Evolutionary conservation across 2,888 invertebrate genomes (phyloP).

Genomic region (Euproctis similis): DNA sequence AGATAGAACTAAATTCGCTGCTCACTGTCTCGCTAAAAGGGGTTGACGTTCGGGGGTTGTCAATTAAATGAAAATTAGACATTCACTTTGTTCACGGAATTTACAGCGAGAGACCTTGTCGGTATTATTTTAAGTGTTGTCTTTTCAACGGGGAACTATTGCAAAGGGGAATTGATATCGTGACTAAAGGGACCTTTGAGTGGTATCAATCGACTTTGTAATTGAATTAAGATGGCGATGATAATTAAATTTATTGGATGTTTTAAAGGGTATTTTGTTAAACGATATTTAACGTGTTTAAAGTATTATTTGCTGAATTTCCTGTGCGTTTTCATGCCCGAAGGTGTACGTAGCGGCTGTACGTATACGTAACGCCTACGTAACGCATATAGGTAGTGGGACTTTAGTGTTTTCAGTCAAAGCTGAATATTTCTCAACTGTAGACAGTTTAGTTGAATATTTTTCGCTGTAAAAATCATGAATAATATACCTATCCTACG

Average conservation of each 20-base stretch:
- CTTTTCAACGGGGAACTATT: constrained; percentile 7
- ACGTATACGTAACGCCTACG: no score
- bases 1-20: constrained; percentile 9
- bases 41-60: constrained; percentile 22
- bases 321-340: no score
- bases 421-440: no score
- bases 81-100: constrained; percentile 26
- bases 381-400: no score
- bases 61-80: constrained; percentile 28
- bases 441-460: no score
- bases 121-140: constrained; percentile 17
- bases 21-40: constrained; percentile 18
- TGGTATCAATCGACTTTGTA: constrained; percentile 11
- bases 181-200: constrained; percentile 6
- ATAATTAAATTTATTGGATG: constrained; percentile 17
- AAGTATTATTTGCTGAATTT: no score
- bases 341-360: no score
- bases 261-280: constrained; percentile 11
- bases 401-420: no score
- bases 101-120: constrained; percentile 10
- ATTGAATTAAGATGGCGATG: constrained; percentile 14
- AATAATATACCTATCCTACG: no score
- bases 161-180: constrained; percentile 11
- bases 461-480: no score
- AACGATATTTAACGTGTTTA: no score